Evolutionary conservation across 2,888 invertebrate genomes (phyloP), one percentile per base, ranked within the genome.

Genomic region (Lymantria dispar): DNA sequence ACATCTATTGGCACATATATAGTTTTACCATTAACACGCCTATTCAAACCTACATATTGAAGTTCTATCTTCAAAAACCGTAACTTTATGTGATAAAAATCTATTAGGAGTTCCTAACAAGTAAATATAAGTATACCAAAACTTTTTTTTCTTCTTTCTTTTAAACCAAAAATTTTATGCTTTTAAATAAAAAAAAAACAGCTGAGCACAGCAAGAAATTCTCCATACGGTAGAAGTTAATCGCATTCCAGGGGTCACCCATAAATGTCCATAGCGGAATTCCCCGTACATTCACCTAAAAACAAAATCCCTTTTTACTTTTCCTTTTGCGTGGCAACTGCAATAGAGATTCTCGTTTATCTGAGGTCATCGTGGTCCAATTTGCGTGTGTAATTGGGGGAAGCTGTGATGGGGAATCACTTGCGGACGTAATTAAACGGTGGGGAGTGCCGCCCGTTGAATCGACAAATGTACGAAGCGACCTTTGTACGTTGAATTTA

Each of bases 351-450:
- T 14, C 45, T 40, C 13, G 53, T 49, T 43, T 42, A 59, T 53
- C 53, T 54, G 49, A 3, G 48, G 37, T 22, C 36, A 54, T 58
- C 64, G 64, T 56, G 68, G 64, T 72, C 67, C 75, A 80, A 77
- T 80, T 77, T 77, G 72, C 68, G 70, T 72, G 65, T 69, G 70
- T 77, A 76, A 80, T 77, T 75, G 62, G 70, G 68, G 70, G 67
- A 60, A 59, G 64, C 72, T 68, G 68, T 71, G 75, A 72, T 69
- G 66, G 67, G 41, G 73, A 78, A 76, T 80, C 78, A 76, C 74
- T 76, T 73, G 72, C 70, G 64, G 68, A 65, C 64, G 75, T 79
- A 78, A 80, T 80, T 80, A 80, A 75, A 71, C 74, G 70, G 60
- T 52, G 64, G 61, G 44, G 50, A 43, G 47, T 43, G 47, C 43